Evolutionary conservation across 2,113 vertebrate species (phyloP).

Genomic region (Chamaea fasciata): DNA sequence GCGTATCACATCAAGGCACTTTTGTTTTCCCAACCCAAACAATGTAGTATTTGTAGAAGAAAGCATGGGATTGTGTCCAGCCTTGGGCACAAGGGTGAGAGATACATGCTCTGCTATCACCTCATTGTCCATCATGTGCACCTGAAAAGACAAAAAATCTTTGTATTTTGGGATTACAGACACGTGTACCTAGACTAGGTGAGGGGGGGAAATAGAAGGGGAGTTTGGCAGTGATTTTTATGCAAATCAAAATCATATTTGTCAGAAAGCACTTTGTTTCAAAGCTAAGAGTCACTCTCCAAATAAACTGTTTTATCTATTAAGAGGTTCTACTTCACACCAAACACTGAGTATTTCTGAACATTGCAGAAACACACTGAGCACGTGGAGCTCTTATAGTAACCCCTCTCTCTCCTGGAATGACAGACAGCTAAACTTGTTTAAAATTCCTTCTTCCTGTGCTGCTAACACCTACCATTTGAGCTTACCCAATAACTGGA

Average conservation of each 20-base stretch:
- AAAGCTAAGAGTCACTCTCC: not conserved
- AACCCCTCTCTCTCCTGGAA: not conserved
- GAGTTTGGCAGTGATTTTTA: not conserved
- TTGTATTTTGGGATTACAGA: not conserved
- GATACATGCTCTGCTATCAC: not conserved
- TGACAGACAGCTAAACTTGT: not conserved
- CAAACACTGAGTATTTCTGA: not conserved
- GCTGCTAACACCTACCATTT: not conserved
- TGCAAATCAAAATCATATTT: not conserved
- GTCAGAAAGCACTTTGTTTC: not conserved
- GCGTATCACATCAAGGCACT: not conserved
- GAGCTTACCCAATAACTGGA: not conserved
- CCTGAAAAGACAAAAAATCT: not conserved
- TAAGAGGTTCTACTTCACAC: not conserved
- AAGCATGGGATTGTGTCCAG: not conserved
- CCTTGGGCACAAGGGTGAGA: not conserved
- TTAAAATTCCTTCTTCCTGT: not conserved
- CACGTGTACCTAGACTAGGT: not conserved
- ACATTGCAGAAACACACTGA: not conserved
- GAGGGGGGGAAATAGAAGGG: not conserved
- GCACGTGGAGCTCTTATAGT: not conserved
- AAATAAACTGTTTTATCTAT: not conserved
- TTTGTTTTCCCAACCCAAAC: not conserved
- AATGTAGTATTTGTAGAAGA: not conserved
- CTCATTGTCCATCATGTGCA: not conserved